A percentile compares a stretch with the other conserved stretches of the same genome.
Conservation (phyloP, 2,113 vertebrate genomes). For the Protobothrops flavoviridis region DNA sequence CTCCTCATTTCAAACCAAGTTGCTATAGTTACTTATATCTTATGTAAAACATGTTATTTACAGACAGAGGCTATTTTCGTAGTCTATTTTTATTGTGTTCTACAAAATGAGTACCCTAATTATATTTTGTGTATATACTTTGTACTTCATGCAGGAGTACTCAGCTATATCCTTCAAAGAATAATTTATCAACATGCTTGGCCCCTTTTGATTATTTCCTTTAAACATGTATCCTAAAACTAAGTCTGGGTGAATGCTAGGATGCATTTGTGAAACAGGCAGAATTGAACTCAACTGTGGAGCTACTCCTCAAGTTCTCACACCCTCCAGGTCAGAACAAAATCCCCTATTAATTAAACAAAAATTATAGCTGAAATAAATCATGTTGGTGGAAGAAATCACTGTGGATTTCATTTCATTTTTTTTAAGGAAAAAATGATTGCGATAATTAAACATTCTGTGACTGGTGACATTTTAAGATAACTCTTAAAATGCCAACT, state of each 20-base stretch:
- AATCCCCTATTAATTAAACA: constrained; percentile 81
- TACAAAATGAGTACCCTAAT: constrained; percentile 40
- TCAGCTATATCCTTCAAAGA: constrained; percentile 33
- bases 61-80: not conserved
- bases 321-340: constrained; percentile 71
- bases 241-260: constrained; percentile 47
- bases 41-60: not conserved
- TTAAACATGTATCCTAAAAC: constrained; percentile 48
- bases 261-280: constrained; percentile 45
- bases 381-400: constrained; percentile 67
- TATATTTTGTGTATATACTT: constrained; percentile 32
- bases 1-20: not conserved
- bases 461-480: constrained; percentile 73
- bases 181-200: constrained; percentile 21
- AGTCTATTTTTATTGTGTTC: not conserved
- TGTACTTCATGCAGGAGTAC: constrained; percentile 42
- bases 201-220: constrained; percentile 51
- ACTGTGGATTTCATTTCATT: constrained; percentile 57
- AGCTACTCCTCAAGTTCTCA: constrained; percentile 67
- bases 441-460: constrained; percentile 77
- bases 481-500: constrained; percentile 73
- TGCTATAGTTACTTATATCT: constrained; percentile 43
- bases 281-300: constrained; percentile 59
- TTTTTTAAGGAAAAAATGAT: constrained; percentile 64
- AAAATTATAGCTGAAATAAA: constrained; percentile 78